Conservation (phyloP, 2,888 invertebrate species). For the Polydrusus pterygomalis region DNA sequence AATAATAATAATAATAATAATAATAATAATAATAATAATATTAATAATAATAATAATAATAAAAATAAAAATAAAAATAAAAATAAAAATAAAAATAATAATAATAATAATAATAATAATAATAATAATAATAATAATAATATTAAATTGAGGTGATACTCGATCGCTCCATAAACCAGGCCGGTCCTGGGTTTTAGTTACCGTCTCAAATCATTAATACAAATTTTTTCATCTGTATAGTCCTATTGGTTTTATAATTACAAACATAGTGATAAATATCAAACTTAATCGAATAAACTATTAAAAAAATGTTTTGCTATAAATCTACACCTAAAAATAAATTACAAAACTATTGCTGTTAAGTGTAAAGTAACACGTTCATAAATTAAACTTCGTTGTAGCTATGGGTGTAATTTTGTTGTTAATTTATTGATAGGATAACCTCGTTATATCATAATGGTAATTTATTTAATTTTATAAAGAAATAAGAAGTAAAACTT, state of each 20-base stretch:
- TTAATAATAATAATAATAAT: no score
- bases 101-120: no score
- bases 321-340: slow-evolving; percentile 16
- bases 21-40: no score
- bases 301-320: slow-evolving; percentile 4
- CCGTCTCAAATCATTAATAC: no score
- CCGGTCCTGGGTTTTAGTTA: no score
- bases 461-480: slow-evolving; percentile 1
- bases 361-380: slow-evolving; percentile 17
- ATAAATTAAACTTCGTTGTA: slow-evolving; percentile 11
- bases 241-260: neutral
- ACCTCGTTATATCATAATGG: slow-evolving; percentile 37
- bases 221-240: no score
- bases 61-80: no score
- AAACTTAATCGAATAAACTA: neutral
- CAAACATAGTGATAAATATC: neutral
- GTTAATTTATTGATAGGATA: slow-evolving; percentile 26
- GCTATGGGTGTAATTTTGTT: slow-evolving; percentile 30
- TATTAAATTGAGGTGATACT: no score
- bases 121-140: no score
- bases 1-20: no score
- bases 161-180: no score
- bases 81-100: no score
- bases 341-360: slow-evolving; percentile 2
- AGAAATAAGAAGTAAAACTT: neutral